phyloP scores from a whole-genome alignment of 2,888 invertebrate genomes.

The Idaea aversata region DNA sequence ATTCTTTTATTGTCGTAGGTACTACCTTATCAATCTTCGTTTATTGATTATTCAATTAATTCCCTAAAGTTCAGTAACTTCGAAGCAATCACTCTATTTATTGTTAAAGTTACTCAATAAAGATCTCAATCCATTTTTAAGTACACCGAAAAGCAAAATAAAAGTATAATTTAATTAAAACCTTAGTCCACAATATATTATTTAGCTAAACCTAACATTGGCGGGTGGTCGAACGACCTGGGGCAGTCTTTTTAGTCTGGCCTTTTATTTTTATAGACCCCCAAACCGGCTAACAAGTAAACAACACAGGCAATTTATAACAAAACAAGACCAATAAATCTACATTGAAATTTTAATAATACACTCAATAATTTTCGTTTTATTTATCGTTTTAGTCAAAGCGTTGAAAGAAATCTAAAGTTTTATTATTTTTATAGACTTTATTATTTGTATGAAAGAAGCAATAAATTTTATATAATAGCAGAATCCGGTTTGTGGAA shows the following conservation, averaged over 20 bases:
- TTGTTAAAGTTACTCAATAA: background rate
- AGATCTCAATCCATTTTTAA: background rate
- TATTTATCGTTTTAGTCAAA: constrained; percentile 32
- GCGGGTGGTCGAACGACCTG: constrained; percentile 43
- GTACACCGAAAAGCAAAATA: constrained; percentile 22
- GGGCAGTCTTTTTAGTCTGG: constrained; percentile 37
- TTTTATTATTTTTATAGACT: constrained; percentile 25
- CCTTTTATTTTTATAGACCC: constrained; percentile 48
- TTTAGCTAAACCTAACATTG: constrained; percentile 11
- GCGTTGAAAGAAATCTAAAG: constrained; percentile 26
- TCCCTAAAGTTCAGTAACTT: too few relatives aligned
- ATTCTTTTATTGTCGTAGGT: too few relatives aligned
- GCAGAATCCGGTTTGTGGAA: constrained; percentile 38
- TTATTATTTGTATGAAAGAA: constrained; percentile 28
- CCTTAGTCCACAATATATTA: constrained; percentile 15
- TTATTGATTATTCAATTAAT: too few relatives aligned
- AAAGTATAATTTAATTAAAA: constrained; percentile 21
- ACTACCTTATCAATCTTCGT: too few relatives aligned
- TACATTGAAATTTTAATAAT: constrained; percentile 52
- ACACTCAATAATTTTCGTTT: constrained; percentile 32
- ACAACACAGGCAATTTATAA: constrained; percentile 7
- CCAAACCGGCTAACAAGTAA: constrained; percentile 22
- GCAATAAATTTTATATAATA: constrained; percentile 35
- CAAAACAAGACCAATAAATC: constrained; percentile 60
- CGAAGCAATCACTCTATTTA: too few relatives aligned